These are phyloP conservation scores for Rhineura floridana DNA, from an alignment of 2,113 vertebrate species.

Conservation along the genomic window DNA sequence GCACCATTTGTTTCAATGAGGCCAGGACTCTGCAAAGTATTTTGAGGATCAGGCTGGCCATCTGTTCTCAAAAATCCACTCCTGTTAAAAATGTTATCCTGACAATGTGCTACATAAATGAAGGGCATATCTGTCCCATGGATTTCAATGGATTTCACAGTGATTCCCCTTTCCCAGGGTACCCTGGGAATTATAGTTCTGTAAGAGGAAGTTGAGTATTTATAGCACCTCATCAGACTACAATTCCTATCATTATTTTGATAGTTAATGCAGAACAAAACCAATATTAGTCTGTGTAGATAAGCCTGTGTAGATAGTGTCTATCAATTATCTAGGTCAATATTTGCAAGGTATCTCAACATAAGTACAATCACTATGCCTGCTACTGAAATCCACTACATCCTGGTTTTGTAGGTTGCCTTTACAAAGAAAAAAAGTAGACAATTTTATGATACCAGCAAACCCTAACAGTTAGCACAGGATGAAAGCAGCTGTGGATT, in stretches of 20 bases:
- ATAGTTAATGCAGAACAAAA: not conserved
- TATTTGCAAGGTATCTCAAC: too few relatives aligned
- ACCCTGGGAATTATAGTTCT: not conserved
- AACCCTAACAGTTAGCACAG: too few relatives aligned
- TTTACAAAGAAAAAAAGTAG: too few relatives aligned
- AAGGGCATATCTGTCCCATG: not conserved
- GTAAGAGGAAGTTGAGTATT: not conserved
- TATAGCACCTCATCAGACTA: not conserved
- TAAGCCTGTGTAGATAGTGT: not conserved
- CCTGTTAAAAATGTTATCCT: not conserved
- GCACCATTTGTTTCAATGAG: constrained; percentile 8
- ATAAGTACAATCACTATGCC: too few relatives aligned
- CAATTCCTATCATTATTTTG: not conserved
- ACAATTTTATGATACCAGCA: too few relatives aligned
- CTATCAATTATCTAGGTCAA: too few relatives aligned
- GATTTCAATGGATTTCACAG: not conserved
- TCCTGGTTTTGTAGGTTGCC: too few relatives aligned
- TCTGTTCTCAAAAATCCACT: constrained; percentile 15
- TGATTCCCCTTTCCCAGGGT: not conserved
- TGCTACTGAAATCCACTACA: too few relatives aligned
- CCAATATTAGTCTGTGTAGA: not conserved
- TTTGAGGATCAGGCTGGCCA: constrained; percentile 24
- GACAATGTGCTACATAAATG: not conserved
- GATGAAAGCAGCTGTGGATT: too few relatives aligned
- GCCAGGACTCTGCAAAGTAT: not conserved